A percentile compares a stretch with the other conserved stretches of the same genome.
Conservation (phyloP, 2,888 invertebrate genomes). For the Trissonchulus latispiculum region DNA sequence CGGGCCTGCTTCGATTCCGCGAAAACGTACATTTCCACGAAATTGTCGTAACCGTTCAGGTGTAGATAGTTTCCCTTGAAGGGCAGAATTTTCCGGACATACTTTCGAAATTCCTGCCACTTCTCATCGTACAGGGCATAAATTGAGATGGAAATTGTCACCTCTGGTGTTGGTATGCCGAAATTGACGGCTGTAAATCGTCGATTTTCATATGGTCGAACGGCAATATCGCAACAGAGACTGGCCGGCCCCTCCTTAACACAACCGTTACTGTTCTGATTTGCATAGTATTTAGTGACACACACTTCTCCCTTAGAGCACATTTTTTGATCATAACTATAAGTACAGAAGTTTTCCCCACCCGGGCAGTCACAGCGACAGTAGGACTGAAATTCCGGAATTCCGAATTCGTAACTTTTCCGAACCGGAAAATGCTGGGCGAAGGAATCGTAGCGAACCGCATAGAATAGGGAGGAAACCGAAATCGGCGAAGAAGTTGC, state of each 20-base stretch:
- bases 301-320: slow-evolving; percentile 3
- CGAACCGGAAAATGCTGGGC: neutral
- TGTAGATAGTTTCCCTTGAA: slow-evolving; percentile 12
- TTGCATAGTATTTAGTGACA: neutral
- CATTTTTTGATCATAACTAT: neutral
- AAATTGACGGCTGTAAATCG: neutral
- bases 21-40: slow-evolving; percentile 6
- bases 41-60: slow-evolving; percentile 8
- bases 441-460: neutral
- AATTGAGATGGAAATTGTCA: neutral
- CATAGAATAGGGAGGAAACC: neutral
- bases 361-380: slow-evolving; percentile 10
- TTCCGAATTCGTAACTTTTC: neutral
- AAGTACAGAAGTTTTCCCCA: neutral
- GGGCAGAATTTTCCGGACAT: slow-evolving; percentile 3
- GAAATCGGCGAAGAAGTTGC: neutral
- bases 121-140: neutral
- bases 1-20: slow-evolving; percentile 5
- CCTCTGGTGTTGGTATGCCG: neutral
- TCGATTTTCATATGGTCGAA: slow-evolving; percentile 8
- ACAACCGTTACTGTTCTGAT: neutral
- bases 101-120: neutral
- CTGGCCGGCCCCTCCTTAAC: neutral
- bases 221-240: slow-evolving; percentile 1
- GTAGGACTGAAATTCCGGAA: slow-evolving; percentile 1